Evolutionary conservation across 2,888 invertebrate species (phyloP).

Genomic region (Cantharis lateralis): DNA sequence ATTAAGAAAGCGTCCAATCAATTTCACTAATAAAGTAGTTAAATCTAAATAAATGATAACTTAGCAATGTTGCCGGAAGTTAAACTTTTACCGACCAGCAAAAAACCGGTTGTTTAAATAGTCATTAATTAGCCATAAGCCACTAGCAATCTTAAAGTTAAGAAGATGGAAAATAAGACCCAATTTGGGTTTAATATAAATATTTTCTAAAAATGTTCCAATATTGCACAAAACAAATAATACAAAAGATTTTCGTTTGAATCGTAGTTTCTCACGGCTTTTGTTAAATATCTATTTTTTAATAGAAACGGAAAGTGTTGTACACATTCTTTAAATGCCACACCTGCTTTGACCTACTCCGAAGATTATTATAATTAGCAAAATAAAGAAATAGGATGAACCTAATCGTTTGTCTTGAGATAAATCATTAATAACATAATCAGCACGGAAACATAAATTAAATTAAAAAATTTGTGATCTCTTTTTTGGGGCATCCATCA

Average conservation of each 20-base stretch:
- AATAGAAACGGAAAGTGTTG: conserved; percentile 27
- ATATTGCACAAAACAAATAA: neutral
- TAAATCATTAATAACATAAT: neutral
- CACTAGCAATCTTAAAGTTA: neutral
- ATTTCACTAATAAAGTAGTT: neutral
- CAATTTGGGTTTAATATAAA: neutral
- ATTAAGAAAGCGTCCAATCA: neutral
- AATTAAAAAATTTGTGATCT: neutral
- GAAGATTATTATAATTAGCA: neutral
- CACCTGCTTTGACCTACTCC: conserved; percentile 28
- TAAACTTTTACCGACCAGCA: neutral
- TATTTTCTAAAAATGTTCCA: neutral
- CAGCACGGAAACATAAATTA: neutral
- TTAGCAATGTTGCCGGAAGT: neutral
- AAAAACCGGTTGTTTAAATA: neutral
- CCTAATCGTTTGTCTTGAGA: neutral
- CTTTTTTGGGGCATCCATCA: neutral
- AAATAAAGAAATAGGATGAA: neutral
- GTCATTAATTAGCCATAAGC: neutral
- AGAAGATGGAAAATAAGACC: neutral
- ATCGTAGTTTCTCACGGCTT: conserved; percentile 22
- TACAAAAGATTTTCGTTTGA: neutral
- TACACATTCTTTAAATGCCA: conserved; percentile 22
- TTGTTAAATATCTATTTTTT: conserved; percentile 8
- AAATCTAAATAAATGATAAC: neutral